Evolutionary conservation across 2,888 invertebrate genomes (phyloP).

Genomic region (Drosophila falleni): DNA sequence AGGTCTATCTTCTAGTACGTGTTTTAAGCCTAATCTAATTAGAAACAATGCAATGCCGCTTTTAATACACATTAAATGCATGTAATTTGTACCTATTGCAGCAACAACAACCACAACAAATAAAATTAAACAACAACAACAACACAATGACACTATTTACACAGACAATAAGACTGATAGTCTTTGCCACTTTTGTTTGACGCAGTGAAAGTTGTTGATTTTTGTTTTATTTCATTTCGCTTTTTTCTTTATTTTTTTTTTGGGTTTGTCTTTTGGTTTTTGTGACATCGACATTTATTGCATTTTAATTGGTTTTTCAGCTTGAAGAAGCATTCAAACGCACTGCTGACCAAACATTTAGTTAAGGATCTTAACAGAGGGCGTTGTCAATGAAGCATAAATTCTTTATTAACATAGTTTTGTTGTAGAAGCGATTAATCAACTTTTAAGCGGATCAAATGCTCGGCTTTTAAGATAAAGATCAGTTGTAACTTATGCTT

Average conservation of each 20-base stretch:
- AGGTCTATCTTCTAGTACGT: conserved; percentile 49
- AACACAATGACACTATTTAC: conserved; percentile 18
- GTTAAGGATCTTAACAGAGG: conserved; percentile 27
- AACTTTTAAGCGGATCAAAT: conserved; percentile 38
- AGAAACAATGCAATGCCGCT: conserved; percentile 70
- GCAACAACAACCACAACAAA: conserved; percentile 21
- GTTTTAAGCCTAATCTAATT: conserved; percentile 72
- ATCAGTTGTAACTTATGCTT: conserved; percentile 70
- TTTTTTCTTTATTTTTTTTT: conserved; percentile 36
- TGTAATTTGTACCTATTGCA: conserved; percentile 65
- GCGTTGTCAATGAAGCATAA: conserved; percentile 41
- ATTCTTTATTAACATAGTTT: conserved; percentile 25
- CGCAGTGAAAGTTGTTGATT: conserved; percentile 70
- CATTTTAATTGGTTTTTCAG: conserved; percentile 68
- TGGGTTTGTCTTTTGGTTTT: conserved; percentile 49
- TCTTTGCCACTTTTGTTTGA: conserved; percentile 47
- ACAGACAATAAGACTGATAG: conserved; percentile 9
- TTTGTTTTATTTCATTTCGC: conserved; percentile 19
- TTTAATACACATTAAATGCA: conserved; percentile 69
- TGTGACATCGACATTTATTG: conserved; percentile 57
- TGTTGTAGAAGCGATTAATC: conserved; percentile 42
- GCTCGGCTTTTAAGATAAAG: conserved; percentile 45
- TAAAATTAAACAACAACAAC: conserved; percentile 20
- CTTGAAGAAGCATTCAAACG: conserved; percentile 54
- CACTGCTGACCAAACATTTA: conserved; percentile 48